Base-by-base conservation (phyloP, 2,113 vertebrate species). In the Rutilus rutilus region DNA sequence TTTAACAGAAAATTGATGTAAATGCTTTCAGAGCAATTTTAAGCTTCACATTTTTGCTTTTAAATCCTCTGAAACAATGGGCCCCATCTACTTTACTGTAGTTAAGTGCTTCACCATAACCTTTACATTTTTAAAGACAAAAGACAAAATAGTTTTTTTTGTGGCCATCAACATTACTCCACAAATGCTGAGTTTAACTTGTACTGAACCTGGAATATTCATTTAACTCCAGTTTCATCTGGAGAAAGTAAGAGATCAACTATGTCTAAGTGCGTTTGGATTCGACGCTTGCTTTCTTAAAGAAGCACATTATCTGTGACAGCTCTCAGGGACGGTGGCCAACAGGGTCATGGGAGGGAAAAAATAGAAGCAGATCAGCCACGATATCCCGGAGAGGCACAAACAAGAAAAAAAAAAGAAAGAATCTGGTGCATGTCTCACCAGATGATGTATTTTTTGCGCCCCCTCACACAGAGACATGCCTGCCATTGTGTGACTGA, bases 401-500 rank as follows among this genome's bases (percentile, higher is more conserved):
- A 54, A 78, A 85, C 25, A 69, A 50, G 79, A 8, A 1, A 8
- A 6, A 45, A 50, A 57, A 52, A 76, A 80, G 30, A 86, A 89
- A 88, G 89, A 89, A 92, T 91, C 86, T 90, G 87, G 82, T 87
- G 69, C 62, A 85, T 83, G 86, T 90, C 89, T 88, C 90, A 86
- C 85, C 85, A 86, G 47, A 86, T 90, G 91, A 87, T 88, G 88
- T 91, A 86, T 91, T 91, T 82, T 77, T 85, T 11, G 84, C 82
- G 81, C 88, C 85, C 87, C 88, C 87, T 88, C 81, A 82, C 89
- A 89, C 85, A 57, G 87, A 91, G 85, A 83, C 47, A 85, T 89
- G 89, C 90, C 90, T 90, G 89, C 76, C 30, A 7, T 79, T 88
- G 89, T 90, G 90, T 87, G 91, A 75, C 80, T 89, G 90, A 92